Base-by-base conservation (phyloP, 2,888 invertebrate species). In the Charanyca ferruginea region DNA sequence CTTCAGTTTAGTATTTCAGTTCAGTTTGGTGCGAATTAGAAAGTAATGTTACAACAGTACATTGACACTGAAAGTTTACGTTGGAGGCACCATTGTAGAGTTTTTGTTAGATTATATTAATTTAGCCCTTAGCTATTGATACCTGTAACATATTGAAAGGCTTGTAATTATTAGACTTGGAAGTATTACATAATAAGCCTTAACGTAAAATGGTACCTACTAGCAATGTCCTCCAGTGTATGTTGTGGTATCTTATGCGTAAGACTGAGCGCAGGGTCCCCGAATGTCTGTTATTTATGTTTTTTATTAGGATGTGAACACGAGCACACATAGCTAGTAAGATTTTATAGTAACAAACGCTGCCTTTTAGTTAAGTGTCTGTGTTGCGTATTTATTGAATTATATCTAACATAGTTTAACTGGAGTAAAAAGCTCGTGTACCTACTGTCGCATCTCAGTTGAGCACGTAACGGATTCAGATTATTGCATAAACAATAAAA, bases 221-320 rank as follows among this genome's bases (percentile, higher is more conserved):
- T 67, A 72, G 76, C 59, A 53, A 62, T 73, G 71, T 70, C 70
- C 77, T 73, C 73, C 69, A 66, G 60, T 69, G 61, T 69, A 61
- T 63, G 61, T 68, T 60, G 73, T 67, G 73, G 61, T 66, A 68
- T 66, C 61, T 72, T 45, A 67, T 73, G 79, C 71, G 83, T 83
- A 87, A 90, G 88, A 89, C 89, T 91, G 90, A 90, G 79, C 84
- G 86, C 85, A 86, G 85, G 82, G 79, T 85, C 82, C 83, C 87
- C 79, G 80, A 84, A 83, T 85, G 84, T 82, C 64, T 73, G 77
- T 81, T 81, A 80, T 79, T 76, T 81, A 75, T 78, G 66, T 83
- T 84, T 80, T n/a, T 83, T 76, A 64, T 80, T 79, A 80, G 79
- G 80, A 79, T 71, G 75, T 85, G 83, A 81, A 80, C 74, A 81